phyloP scores from a whole-genome alignment of 2,113 vertebrate genomes.

The Geococcyx californianus region DNA sequence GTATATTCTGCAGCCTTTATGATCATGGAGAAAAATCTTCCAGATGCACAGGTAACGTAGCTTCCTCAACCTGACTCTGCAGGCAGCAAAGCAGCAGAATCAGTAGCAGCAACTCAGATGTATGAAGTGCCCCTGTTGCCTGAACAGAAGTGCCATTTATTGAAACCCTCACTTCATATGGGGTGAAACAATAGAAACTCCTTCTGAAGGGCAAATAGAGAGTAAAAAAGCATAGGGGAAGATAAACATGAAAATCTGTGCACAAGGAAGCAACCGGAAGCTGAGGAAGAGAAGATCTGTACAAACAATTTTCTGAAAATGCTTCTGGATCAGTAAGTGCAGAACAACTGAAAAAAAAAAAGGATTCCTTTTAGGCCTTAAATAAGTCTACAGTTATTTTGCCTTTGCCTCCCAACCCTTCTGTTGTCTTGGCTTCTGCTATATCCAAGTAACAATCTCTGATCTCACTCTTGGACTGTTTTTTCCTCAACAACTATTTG shows the following conservation, averaged over 20 bases:
- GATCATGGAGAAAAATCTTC: neutral
- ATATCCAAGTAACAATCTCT: conserved; percentile 33
- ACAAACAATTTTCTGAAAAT: neutral
- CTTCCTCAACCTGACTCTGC: neutral
- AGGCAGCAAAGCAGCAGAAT: neutral
- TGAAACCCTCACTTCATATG: neutral
- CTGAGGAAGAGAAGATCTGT: neutral
- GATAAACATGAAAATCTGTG: neutral
- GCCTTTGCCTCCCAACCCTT: conserved; percentile 13
- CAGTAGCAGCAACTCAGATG: neutral
- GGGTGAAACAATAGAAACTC: neutral
- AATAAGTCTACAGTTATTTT: neutral
- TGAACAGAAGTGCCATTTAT: neutral
- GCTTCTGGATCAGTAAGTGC: neutral
- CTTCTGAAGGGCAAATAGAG: neutral
- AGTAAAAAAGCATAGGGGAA: neutral
- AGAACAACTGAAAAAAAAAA: neutral
- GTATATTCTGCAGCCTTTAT: neutral
- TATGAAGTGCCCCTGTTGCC: neutral
- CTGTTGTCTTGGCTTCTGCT: conserved; percentile 23
- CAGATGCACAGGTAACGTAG: neutral
- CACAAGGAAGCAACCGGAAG: neutral
- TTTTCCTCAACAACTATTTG: conserved; percentile 31
- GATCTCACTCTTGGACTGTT: neutral
- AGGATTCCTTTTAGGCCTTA: neutral